phyloP scores from a whole-genome alignment of 2,888 invertebrate species.

The Pasiphila rectangulata region DNA sequence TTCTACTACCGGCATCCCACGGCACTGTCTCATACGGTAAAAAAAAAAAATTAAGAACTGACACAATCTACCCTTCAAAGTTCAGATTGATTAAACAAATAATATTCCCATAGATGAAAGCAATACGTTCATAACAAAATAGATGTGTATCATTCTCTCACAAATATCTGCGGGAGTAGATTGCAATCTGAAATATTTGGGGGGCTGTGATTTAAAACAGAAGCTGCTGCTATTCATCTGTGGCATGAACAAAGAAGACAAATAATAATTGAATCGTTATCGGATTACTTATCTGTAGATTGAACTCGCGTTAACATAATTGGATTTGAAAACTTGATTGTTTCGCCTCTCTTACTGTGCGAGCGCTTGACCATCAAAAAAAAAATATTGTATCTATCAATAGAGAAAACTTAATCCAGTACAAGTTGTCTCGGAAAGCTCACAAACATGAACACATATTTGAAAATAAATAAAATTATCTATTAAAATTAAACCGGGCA shows the following conservation, averaged over 20 bases:
- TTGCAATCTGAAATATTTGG: conserved; percentile 41
- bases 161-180: conserved; percentile 51
- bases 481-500: too few species aligned
- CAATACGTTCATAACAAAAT: conserved; percentile 23
- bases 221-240: conserved; percentile 32
- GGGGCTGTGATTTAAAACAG: conserved; percentile 70
- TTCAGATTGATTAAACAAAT: conserved; percentile 8
- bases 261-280: conserved; percentile 41
- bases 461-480: too few species aligned
- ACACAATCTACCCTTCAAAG: conserved; percentile 6
- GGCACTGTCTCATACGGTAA: too few species aligned
- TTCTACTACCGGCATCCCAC: too few species aligned
- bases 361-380: too few species aligned
- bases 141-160: conserved; percentile 57
- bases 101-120: conserved; percentile 17
- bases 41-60: background rate
- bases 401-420: too few species aligned
- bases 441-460: too few species aligned
- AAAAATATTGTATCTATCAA: too few species aligned
- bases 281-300: conserved; percentile 29
- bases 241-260: conserved; percentile 42
- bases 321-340: conserved; percentile 63
- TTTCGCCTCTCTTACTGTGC: conserved; percentile 7
- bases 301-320: conserved; percentile 59
- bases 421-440: too few species aligned